Conservation (phyloP, 2,888 invertebrate genomes). For the Spialia ferax region DNA sequence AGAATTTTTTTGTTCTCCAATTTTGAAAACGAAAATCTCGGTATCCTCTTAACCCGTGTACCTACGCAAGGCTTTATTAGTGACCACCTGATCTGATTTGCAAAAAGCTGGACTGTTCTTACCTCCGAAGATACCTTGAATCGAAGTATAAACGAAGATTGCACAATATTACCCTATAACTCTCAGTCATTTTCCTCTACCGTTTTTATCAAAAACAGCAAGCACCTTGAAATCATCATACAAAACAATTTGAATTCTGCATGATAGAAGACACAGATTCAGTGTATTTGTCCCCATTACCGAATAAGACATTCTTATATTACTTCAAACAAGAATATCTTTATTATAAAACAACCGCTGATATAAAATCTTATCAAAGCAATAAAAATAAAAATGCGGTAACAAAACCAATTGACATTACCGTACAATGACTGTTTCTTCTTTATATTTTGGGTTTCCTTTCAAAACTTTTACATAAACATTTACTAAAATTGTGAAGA, state of each 20-base stretch:
- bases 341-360: background rate
- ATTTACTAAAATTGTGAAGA: too few relatives aligned
- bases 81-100: too few relatives aligned
- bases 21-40: too few relatives aligned
- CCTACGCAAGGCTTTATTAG: too few relatives aligned
- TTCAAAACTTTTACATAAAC: too few relatives aligned
- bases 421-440: slow-evolving; percentile 2
- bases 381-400: slow-evolving; percentile 10
- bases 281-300: slow-evolving; percentile 2
- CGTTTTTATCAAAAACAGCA: background rate
- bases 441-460: background rate
- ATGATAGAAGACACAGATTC: background rate
- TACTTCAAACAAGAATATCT: background rate
- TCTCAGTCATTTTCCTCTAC: too few relatives aligned
- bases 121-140: too few relatives aligned
- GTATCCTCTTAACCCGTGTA: too few relatives aligned
- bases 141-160: too few relatives aligned
- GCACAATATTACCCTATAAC: too few relatives aligned
- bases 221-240: background rate
- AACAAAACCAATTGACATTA: background rate
- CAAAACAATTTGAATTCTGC: background rate
- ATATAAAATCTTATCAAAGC: slow-evolving; percentile 9
- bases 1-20: too few relatives aligned
- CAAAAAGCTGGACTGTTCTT: too few relatives aligned
- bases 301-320: slow-evolving; percentile 7